Evolutionary conservation across 2,888 invertebrate genomes (phyloP).

Genomic region (Conops quadrifasciatus): DNA sequence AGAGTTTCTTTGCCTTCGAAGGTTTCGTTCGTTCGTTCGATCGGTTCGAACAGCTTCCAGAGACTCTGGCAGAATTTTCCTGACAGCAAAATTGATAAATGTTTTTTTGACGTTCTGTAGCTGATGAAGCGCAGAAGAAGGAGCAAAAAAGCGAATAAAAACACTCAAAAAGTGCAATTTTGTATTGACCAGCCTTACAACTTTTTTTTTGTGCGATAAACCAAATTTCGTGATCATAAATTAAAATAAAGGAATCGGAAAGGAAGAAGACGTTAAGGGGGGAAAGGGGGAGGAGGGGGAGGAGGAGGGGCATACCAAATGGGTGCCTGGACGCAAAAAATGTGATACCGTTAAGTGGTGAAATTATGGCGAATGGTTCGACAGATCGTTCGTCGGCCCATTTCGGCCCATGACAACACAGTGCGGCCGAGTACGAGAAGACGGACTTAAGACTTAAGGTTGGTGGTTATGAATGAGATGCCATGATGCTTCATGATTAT

Average conservation of each 20-base stretch:
- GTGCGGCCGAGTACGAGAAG: background rate
- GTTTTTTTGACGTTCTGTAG: constrained; percentile 10
- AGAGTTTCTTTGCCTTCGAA: too few relatives aligned
- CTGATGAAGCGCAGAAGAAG: background rate
- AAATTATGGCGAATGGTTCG: constrained; percentile 9
- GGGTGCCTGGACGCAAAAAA: background rate
- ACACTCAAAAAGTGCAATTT: background rate
- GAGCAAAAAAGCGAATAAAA: background rate
- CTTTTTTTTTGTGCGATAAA: background rate
- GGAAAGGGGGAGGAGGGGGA: background rate
- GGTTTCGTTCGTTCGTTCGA: too few relatives aligned
- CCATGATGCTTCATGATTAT: background rate
- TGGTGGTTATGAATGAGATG: background rate
- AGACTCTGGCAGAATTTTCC: constrained; percentile 9
- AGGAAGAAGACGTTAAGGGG: background rate
- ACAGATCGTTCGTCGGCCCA: background rate
- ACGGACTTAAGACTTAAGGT: too few relatives aligned
- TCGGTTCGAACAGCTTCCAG: background rate
- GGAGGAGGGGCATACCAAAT: background rate
- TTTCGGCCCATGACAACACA: background rate
- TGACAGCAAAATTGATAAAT: constrained; percentile 16
- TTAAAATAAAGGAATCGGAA: background rate
- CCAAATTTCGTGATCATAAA: constrained; percentile 16
- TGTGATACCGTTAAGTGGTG: constrained; percentile 16
- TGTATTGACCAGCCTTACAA: background rate